Evolutionary conservation across 2,113 vertebrate species (phyloP).

Genomic region (Oplegnathus fasciatus): DNA sequence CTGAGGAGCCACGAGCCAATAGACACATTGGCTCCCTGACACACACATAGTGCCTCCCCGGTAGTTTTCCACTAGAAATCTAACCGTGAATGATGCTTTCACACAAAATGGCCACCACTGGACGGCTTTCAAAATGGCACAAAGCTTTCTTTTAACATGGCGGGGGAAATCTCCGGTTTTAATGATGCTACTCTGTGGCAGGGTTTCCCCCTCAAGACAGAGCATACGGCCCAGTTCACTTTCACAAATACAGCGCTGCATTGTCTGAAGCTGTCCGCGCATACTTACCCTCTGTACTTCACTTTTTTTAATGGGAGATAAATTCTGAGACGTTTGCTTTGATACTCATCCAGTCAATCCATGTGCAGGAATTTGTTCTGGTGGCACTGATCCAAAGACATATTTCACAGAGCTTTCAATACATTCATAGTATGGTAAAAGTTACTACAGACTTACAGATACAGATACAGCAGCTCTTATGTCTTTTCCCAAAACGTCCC

Average conservation of each 20-base stretch:
- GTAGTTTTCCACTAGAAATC: constrained; percentile 81
- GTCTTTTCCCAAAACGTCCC: not conserved
- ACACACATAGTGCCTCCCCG: constrained; percentile 41
- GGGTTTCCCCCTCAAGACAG: constrained; percentile 53
- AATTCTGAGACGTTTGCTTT: not conserved
- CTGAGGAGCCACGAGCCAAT: constrained; percentile 45
- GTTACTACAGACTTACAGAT: not conserved
- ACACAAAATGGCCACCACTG: constrained; percentile 62
- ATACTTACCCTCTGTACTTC: not conserved
- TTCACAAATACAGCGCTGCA: constrained; percentile 34
- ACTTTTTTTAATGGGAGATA: not conserved
- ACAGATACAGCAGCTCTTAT: too few species aligned
- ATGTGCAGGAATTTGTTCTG: constrained; percentile 2
- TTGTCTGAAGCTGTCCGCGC: constrained; percentile 30
- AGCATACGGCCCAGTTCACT: constrained; percentile 6
- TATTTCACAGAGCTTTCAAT: constrained; percentile 23
- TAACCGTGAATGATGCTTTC: constrained; percentile 80
- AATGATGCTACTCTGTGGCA: constrained; percentile 50
- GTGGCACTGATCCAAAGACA: constrained; percentile 7
- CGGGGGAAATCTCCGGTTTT: constrained; percentile 47
- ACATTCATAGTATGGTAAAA: not conserved
- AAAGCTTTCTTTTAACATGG: constrained; percentile 67
- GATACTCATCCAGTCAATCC: not conserved
- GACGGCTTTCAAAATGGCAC: constrained; percentile 62
- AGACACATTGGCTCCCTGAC: constrained; percentile 24